Percentiles rank a stretch among this genome's conserved stretches.
These are phyloP conservation scores for Athalia rosae DNA, from an alignment of 2,888 invertebrate species.

Conservation along the genomic window DNA sequence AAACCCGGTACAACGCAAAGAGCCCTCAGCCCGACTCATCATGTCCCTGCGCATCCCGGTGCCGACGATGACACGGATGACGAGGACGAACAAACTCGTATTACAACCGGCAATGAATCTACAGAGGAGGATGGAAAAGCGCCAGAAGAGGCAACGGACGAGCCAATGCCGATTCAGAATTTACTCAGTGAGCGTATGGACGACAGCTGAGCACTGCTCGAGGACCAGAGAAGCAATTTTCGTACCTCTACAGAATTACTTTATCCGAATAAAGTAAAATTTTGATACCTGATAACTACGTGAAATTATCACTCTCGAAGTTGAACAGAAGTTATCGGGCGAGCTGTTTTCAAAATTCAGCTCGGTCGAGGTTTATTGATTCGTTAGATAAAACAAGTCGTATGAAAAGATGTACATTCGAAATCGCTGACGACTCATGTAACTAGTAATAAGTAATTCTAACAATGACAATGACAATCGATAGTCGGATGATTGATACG, in stretches of 20 bases:
- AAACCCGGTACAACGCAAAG: constrained; percentile 79
- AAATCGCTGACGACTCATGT: too few species aligned
- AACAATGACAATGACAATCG: background rate
- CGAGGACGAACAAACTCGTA: constrained; percentile 74
- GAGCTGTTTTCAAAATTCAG: too few species aligned
- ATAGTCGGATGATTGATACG: background rate
- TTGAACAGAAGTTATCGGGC: too few species aligned
- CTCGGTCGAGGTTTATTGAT: too few species aligned
- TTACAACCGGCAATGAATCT: background rate
- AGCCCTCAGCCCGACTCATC: constrained; percentile 76
- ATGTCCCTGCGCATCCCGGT: constrained; percentile 81
- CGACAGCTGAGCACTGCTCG: constrained; percentile 48
- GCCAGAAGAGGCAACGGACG: constrained; percentile 23
- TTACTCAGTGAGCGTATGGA: constrained; percentile 64
- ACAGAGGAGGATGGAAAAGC: background rate
- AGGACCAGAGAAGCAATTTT: background rate
- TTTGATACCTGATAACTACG: too few species aligned
- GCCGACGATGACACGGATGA: constrained; percentile 79
- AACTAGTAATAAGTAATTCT: background rate
- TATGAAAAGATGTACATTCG: too few species aligned
- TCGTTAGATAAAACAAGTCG: too few species aligned
- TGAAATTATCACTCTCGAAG: too few species aligned
- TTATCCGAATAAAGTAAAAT: too few species aligned
- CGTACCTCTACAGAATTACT: too few species aligned
- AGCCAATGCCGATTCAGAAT: constrained; percentile 61